A percentile compares a stretch with the other conserved stretches of the same genome.
Evolutionary conservation across 2,888 invertebrate genomes (phyloP).

Genomic region (Pachydiplax longipennis): DNA sequence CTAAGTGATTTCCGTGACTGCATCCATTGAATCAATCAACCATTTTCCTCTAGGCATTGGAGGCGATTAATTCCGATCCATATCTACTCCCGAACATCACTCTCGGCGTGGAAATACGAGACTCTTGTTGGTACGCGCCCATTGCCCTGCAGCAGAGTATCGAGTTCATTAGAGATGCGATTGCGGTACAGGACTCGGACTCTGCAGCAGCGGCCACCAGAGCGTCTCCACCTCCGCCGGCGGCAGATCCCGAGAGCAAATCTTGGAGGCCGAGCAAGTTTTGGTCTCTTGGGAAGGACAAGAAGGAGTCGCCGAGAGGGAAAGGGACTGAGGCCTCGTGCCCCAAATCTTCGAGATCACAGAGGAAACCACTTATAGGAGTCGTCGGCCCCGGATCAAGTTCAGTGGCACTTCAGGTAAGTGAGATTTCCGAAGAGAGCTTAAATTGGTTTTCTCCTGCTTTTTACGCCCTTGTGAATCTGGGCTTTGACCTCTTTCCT

Average conservation of each 20-base stretch:
- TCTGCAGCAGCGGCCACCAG: slow-evolving; percentile 16
- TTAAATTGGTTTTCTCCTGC: no score
- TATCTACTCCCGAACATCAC: slow-evolving; percentile 61
- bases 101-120: slow-evolving; percentile 75
- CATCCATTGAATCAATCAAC: background rate
- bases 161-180: slow-evolving; percentile 75
- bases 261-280: background rate
- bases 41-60: slow-evolving; percentile 55
- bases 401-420: slow-evolving; percentile 73
- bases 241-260: background rate
- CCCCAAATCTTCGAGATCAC: slow-evolving; percentile 18
- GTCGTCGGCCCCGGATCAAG: slow-evolving; percentile 80
- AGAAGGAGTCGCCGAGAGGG: slow-evolving; percentile 46
- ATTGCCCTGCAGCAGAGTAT: slow-evolving; percentile 81
- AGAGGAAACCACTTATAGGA: slow-evolving; percentile 65
- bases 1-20: no score
- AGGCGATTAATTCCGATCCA: slow-evolving; percentile 60
- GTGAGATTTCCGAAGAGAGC: background rate
- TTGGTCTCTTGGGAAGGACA: slow-evolving; percentile 31
- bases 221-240: background rate
- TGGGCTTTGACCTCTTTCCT: no score
- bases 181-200: slow-evolving; percentile 53
- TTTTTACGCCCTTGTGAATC: no score
- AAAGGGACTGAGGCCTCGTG: slow-evolving; percentile 49
- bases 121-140: slow-evolving; percentile 84